Evolutionary conservation across 2,888 invertebrate species (phyloP).

Genomic region (Cantharis rufa): DNA sequence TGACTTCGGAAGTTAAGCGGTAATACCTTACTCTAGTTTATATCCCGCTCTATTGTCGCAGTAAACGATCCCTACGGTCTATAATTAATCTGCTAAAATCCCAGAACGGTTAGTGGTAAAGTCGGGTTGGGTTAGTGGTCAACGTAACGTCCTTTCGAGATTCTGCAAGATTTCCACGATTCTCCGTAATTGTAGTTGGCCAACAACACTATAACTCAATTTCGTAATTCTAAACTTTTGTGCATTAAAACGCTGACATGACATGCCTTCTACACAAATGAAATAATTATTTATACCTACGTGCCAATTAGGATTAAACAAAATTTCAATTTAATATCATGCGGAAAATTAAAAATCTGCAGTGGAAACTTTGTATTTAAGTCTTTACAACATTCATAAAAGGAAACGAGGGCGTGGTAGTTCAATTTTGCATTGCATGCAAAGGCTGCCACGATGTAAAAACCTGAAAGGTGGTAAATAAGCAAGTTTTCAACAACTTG

Average conservation of each 20-base stretch:
- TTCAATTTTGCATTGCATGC: conserved; percentile 50
- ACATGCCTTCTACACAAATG: not conserved
- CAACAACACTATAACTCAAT: not conserved
- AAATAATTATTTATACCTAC: not conserved
- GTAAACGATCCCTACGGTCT: conserved; percentile 52
- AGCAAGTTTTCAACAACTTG: conserved; percentile 52
- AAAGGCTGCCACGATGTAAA: conserved; percentile 42
- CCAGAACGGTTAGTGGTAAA: conserved; percentile 47
- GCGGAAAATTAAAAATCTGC: not conserved
- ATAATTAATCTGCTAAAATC: conserved; percentile 53
- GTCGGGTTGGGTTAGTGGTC: conserved; percentile 48
- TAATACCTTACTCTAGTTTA: conserved; percentile 50
- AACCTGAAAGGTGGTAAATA: conserved; percentile 52
- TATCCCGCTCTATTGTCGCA: conserved; percentile 50
- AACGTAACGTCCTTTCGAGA: conserved; percentile 40
- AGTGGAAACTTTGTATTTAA: conserved; percentile 21
- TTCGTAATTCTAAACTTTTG: not conserved
- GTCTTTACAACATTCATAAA: conserved; percentile 44
- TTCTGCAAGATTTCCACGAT: conserved; percentile 43
- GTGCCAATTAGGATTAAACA: not conserved
- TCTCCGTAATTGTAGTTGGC: conserved; percentile 31
- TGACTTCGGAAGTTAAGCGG: conserved; percentile 46
- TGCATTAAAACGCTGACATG: not conserved
- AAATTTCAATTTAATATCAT: not conserved
- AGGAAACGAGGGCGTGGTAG: conserved; percentile 48